A percentile compares a stretch with the other conserved stretches of the same genome.
Conservation (phyloP, 2,797 vertebrate genomes). For the Cyclura pinguis region DNA sequence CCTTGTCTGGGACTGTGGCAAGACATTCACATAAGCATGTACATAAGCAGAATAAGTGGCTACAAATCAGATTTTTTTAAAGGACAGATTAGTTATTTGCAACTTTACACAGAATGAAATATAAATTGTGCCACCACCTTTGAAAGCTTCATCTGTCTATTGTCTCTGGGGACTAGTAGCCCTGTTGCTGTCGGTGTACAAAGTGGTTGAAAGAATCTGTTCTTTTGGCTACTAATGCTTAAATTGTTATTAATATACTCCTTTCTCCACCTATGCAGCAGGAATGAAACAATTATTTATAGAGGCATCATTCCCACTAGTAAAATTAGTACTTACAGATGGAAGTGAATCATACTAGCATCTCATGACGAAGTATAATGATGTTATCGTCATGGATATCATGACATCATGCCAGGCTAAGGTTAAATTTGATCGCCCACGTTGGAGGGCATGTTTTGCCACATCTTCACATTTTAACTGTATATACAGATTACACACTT, state of each 20-base stretch:
- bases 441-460: constrained; percentile 56
- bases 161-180: constrained; percentile 48
- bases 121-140: constrained; percentile 31
- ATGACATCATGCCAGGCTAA: constrained; percentile 60
- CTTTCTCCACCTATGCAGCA: constrained; percentile 59
- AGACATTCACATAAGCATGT: constrained; percentile 73
- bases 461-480: constrained; percentile 45
- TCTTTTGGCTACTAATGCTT: constrained; percentile 52
- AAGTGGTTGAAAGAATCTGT: constrained; percentile 49
- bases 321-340: constrained; percentile 64
- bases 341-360: constrained; percentile 56
- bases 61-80: constrained; percentile 52
- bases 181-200: constrained; percentile 51
- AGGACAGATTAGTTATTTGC: constrained; percentile 52
- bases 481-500: constrained; percentile 20
- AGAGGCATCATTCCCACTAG: constrained; percentile 57
- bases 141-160: constrained; percentile 29
- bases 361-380: constrained; percentile 53
- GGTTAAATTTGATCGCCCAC: constrained; percentile 56
- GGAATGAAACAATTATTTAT: constrained; percentile 53
- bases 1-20: constrained; percentile 69
- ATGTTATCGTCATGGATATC: constrained; percentile 53
- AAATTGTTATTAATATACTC: constrained; percentile 63
- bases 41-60: constrained; percentile 58
- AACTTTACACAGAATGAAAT: constrained; percentile 50